phyloP scores from a whole-genome alignment of 2,113 vertebrate genomes.

The Engystomops pustulosus region DNA sequence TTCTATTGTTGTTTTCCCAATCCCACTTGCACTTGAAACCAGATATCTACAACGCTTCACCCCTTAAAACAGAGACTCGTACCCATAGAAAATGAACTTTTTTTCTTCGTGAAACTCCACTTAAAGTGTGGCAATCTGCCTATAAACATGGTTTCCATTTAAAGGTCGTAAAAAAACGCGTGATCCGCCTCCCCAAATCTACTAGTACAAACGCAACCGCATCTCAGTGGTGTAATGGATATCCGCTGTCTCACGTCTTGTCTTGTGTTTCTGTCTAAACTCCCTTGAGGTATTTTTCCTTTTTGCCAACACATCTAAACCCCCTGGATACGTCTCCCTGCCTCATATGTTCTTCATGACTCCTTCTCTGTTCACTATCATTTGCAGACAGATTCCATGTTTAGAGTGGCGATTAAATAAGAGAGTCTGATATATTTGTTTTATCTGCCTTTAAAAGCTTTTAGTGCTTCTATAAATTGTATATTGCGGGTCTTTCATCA shows the following conservation, averaged over 20 bases:
- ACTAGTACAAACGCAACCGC: conserved; percentile 27
- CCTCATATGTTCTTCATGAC: conserved; percentile 54
- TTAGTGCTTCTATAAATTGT: conserved; percentile 56
- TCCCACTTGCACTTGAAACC: not conserved
- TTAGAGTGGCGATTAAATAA: conserved; percentile 49
- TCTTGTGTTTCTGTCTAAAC: conserved; percentile 47
- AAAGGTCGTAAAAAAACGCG: conserved; percentile 28
- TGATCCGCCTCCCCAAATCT: conserved; percentile 30
- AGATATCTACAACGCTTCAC: not conserved
- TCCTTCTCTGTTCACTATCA: conserved; percentile 44
- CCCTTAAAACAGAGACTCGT: not conserved
- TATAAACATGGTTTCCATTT: conserved; percentile 49
- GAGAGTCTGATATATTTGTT: conserved; percentile 51
- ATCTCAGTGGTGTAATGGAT: conserved; percentile 46
- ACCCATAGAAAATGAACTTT: not conserved
- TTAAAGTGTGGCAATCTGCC: conserved; percentile 46
- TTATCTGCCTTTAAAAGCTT: conserved; percentile 57
- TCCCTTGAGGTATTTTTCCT: conserved; percentile 41
- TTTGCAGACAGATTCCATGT: conserved; percentile 53
- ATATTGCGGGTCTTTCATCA: conserved; percentile 51
- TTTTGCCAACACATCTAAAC: conserved; percentile 51
- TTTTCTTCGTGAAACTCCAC: conserved; percentile 5
- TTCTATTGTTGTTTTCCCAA: not conserved
- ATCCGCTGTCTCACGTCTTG: conserved; percentile 26
- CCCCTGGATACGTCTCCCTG: conserved; percentile 32